Percentiles rank a stretch among this genome's conserved stretches.
Conservation (phyloP, 1,140 invertebrate genomes). For the Achroia grisella region DNA sequence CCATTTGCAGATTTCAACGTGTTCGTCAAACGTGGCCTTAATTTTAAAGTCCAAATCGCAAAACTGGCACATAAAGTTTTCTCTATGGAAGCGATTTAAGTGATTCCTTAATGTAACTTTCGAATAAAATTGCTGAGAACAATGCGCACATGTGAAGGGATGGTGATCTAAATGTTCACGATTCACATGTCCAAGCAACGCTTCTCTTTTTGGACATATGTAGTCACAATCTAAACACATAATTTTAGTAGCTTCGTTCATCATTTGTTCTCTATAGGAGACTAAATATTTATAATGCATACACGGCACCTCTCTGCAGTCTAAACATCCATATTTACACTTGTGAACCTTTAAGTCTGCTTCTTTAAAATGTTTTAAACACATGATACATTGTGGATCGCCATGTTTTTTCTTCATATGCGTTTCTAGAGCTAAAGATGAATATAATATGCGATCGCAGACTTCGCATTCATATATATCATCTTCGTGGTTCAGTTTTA, state of each 20-base stretch:
- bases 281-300: constrained; percentile 26
- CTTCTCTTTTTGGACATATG: constrained; percentile 17
- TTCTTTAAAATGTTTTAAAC: constrained; percentile 17
- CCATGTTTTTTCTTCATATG: constrained; percentile 22
- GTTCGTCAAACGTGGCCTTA: constrained; percentile 10
- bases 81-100: constrained; percentile 23
- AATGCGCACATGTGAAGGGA: constrained; percentile 25
- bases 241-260: constrained; percentile 14
- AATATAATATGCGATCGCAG: constrained; percentile 21
- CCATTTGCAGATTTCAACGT: constrained; percentile 15
- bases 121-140: constrained; percentile 23
- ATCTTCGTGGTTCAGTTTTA: constrained; percentile 16
- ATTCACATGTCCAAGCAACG: constrained; percentile 19
- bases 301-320: constrained; percentile 24
- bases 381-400: constrained; percentile 20
- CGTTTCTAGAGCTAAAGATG: constrained; percentile 10
- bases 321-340: constrained; percentile 27
- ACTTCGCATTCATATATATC: constrained; percentile 16
- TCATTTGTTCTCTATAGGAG: constrained; percentile 22
- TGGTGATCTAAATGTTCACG: constrained; percentile 30
- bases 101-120: constrained; percentile 22
- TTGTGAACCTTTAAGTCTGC: constrained; percentile 20
- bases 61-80: constrained; percentile 15
- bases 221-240: constrained; percentile 30
- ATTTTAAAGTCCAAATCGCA: constrained; percentile 25